phyloP scores from a whole-genome alignment of 2,797 vertebrate genomes.

The Perodicticus potto region DNA sequence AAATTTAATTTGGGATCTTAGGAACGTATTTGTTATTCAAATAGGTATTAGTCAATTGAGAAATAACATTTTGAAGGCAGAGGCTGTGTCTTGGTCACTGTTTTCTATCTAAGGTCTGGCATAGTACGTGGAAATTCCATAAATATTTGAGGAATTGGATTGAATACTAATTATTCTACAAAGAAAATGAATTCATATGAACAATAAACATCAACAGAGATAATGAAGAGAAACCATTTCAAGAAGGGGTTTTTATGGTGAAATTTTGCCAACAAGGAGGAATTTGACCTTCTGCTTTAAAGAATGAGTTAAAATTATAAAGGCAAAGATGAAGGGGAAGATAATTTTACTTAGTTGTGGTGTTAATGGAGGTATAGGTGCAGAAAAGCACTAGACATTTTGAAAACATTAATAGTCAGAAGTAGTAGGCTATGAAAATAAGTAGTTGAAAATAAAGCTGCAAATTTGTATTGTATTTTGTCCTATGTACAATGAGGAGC shows the following conservation, averaged over 20 bases:
- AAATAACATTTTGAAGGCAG: neutral
- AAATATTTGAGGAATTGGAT: constrained; percentile 1
- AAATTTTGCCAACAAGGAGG: neutral
- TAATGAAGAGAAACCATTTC: neutral
- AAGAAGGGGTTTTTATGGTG: neutral
- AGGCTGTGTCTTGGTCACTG: neutral
- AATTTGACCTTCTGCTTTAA: neutral
- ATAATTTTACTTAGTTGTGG: neutral
- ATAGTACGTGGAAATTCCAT: neutral
- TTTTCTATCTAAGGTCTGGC: neutral
- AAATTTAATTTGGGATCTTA: neutral
- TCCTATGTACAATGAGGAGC: neutral
- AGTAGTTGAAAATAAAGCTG: neutral
- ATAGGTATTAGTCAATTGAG: neutral
- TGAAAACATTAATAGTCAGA: neutral
- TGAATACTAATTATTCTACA: neutral
- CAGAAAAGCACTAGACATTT: neutral
- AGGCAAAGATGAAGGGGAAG: neutral
- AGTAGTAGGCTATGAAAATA: neutral
- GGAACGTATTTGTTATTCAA: neutral
- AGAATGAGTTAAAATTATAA: neutral
- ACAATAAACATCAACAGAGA: neutral
- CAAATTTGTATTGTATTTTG: neutral
- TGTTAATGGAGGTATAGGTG: neutral
- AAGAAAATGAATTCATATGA: neutral